phyloP scores from a whole-genome alignment of 2,888 invertebrate species.

The Linyphia triangularis region DNA sequence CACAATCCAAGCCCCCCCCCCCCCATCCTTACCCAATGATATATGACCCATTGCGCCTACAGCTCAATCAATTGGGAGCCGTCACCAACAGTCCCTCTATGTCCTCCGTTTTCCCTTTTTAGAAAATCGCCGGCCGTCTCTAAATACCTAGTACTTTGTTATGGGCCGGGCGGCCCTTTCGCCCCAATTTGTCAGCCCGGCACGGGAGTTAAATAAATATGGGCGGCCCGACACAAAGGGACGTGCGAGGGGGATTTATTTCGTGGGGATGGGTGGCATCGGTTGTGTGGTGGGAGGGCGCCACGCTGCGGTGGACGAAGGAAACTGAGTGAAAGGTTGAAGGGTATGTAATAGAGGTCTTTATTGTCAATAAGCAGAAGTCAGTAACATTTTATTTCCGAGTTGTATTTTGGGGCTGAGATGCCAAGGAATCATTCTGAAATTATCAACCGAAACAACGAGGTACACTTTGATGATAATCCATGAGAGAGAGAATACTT shows the following conservation, averaged over 20 bases:
- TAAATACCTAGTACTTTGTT: conserved; percentile 55
- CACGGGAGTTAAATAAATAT: conserved; percentile 72
- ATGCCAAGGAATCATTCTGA: too few relatives aligned
- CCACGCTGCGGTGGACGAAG: neutral
- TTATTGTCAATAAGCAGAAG: too few relatives aligned
- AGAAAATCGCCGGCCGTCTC: conserved; percentile 52
- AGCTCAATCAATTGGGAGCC: conserved; percentile 70
- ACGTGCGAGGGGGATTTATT: conserved; percentile 59
- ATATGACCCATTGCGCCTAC: conserved; percentile 64
- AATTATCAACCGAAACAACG: too few relatives aligned
- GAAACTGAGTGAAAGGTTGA: neutral
- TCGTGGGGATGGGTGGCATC: neutral
- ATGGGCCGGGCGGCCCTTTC: conserved; percentile 43
- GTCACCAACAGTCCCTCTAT: conserved; percentile 60
- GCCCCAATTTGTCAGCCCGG: conserved; percentile 70
- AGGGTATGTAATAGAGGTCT: too few relatives aligned
- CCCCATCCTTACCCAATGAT: conserved; percentile 43
- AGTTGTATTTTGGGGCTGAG: too few relatives aligned
- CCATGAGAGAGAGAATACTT: too few relatives aligned
- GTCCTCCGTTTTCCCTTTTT: conserved; percentile 15
- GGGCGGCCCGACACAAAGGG: conserved; percentile 55
- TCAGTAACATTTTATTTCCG: too few relatives aligned
- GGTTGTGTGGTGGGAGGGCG: conserved; percentile 4
- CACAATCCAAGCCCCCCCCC: neutral
- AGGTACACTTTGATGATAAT: too few relatives aligned